Evolutionary conservation across 2,113 vertebrate genomes (phyloP).

Genomic region (Gymnogyps californianus): DNA sequence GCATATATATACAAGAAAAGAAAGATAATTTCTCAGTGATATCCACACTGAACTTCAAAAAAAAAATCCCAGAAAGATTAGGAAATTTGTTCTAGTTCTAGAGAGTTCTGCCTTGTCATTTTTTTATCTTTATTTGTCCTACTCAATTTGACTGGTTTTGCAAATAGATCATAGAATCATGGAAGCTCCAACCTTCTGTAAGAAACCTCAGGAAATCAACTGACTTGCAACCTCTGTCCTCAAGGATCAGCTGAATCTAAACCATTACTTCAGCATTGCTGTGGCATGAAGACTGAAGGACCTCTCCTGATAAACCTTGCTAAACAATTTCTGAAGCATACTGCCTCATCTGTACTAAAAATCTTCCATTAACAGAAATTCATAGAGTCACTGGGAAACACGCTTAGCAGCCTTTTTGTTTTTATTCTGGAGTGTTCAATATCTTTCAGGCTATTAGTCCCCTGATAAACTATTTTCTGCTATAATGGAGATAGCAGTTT

Average conservation of each 20-base stretch:
- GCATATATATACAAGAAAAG: not conserved
- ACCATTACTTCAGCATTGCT: not conserved
- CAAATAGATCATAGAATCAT: not conserved
- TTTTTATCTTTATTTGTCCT: not conserved
- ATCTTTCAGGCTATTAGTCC: not conserved
- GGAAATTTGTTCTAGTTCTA: not conserved
- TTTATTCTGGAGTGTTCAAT: not conserved
- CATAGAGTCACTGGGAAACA: not conserved
- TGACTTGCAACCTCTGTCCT: not conserved
- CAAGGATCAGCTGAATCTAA: not conserved
- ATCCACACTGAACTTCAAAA: not conserved
- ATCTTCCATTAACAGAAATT: not conserved
- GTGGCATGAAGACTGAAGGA: not conserved
- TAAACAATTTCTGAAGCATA: not conserved
- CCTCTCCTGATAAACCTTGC: not conserved
- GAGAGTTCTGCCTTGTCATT: not conserved
- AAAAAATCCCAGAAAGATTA: not conserved
- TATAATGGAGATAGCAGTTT: not conserved
- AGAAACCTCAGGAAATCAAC: not conserved
- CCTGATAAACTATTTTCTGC: not conserved
- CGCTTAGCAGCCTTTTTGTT: not conserved
- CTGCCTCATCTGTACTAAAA: not conserved
- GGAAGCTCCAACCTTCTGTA: not conserved
- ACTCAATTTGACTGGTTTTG: not conserved
- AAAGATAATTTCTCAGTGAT: not conserved